Evolutionary conservation across 2,113 vertebrate genomes (phyloP), one percentile per base, ranked within the genome.

Genomic region (Pogonocichla stellata): DNA sequence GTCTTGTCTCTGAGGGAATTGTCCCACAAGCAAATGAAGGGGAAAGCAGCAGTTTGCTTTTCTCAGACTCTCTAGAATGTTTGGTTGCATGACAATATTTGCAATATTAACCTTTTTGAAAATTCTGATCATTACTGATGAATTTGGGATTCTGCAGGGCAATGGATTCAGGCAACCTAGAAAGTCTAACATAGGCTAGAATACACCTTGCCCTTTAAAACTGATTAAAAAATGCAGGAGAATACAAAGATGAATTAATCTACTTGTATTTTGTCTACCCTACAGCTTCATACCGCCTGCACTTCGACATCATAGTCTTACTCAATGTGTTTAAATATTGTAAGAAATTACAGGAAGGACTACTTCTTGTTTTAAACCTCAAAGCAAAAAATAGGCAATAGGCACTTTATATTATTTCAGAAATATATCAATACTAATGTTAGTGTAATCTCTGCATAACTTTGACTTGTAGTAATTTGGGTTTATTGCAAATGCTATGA

Each of bases 161-260:
- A 50, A 36, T 25, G 22, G 19, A 60, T 71, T 67, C 13, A 47
- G 33, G n/a, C 14, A 60, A 66, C 4, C 4, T 26, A 42, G 33
- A 78, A 86, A n/a, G 9, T 54, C 7, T 66, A 81, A 24, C 19
- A 75, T 48, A 53, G 48, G 8, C 9, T 51, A 60, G 19, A 64
- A 71, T 54, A 23, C 7, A 71, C 14, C 4, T 5, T 81, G 2
- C 25, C 8, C 19, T 62, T 91, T 69, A 60, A 9, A 79, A 19
- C 8, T 81, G 31, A 56, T 14, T 3, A 22, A 58, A 86, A 13
- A 0, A 2, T 0, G 0, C 17, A 57, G 7, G 6, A 45, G 5
- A 83, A 43, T 40, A 36, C 19, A 66, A 65, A 62, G 10, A 36
- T 34, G 4, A 80, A 4, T 66, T 70, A 38, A 74, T 29, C 5